phyloP scores from a whole-genome alignment of 2,797 vertebrate species.

The Artibeus lituratus region DNA sequence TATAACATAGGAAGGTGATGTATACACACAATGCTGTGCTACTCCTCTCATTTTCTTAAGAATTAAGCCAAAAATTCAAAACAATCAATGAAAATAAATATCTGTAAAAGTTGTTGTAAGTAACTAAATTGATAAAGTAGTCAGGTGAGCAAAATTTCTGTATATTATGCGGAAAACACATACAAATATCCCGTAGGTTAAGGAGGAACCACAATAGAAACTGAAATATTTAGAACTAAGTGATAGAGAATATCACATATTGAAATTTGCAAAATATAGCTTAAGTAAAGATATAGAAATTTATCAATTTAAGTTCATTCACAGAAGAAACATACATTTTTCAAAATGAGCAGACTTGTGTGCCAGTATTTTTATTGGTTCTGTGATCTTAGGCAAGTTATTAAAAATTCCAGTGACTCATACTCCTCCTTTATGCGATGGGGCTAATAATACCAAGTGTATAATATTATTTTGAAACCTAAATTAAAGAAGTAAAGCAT shows the following conservation, averaged over 20 bases:
- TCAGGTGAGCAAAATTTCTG: not conserved
- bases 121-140: not conserved
- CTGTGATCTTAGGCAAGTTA: not conserved
- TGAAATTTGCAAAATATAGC: not conserved
- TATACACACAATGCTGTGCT: not conserved
- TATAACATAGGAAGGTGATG: not conserved
- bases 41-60: not conserved
- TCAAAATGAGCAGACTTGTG: not conserved
- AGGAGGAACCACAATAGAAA: not conserved
- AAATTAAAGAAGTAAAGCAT: not conserved
- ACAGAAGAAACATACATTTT: not conserved
- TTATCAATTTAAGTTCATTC: not conserved
- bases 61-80: not conserved
- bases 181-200: not conserved
- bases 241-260: not conserved
- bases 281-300: not conserved
- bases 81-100: not conserved
- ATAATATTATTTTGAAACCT: not conserved
- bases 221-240: not conserved
- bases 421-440: not conserved
- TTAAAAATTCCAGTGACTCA: not conserved
- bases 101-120: not conserved
- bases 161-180: not conserved
- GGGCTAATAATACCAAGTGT: not conserved
- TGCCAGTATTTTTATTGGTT: not conserved